Base-by-base conservation (phyloP, 2,888 invertebrate genomes). In the Pristionchus maxplancki region DNA sequence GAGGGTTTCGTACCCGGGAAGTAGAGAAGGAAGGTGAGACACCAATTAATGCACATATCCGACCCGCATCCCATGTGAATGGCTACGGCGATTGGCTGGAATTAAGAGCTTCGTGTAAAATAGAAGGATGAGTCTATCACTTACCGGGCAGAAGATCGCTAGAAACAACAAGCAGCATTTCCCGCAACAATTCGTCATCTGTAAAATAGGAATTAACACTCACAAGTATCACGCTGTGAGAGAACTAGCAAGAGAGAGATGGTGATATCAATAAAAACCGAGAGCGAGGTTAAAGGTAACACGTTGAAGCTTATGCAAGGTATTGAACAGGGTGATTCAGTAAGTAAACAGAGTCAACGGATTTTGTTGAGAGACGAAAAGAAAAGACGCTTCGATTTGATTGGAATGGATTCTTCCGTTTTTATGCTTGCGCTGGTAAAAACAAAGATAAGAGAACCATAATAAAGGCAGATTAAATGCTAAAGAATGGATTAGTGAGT, bases 291-390 rank as follows among this genome's bases (percentile, higher is more conserved):
- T 58, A 58, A n/a, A 58, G 58, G 58, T 58, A 24, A 58, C 6
- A 58, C n/a, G n/a, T 58, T n/a, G 24, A 24, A n/a, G 58, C 58
- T 58, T 58, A n/a, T 44, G 44, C 44, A 9, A n/a, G 58, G 58
- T 58, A 58, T 58, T 58, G 58, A 58, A 58, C 58, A 58, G 58
- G 58, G n/a, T 58, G 58, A 58, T 58, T 58, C 58, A 58, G n/a
- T 58, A 24, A 58, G 58, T 24, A 58, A 58, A 58, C 58, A 58
- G 58, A 58, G 58, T n/a, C 58, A 58, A 20, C 17, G 15, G 50
- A 50, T 58, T 58, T n/a, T 58, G 9, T 58, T 58, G 58, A 6
- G 58, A 24, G 58, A 58, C n/a, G 24, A 58, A 24, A 5, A 58
- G 24, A n/a, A n/a, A 58, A 58, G n/a, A 53, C 53, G 20, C 50